Evolutionary conservation across 2,797 vertebrate genomes (phyloP).

Genomic region (Neoniphon sammara): DNA sequence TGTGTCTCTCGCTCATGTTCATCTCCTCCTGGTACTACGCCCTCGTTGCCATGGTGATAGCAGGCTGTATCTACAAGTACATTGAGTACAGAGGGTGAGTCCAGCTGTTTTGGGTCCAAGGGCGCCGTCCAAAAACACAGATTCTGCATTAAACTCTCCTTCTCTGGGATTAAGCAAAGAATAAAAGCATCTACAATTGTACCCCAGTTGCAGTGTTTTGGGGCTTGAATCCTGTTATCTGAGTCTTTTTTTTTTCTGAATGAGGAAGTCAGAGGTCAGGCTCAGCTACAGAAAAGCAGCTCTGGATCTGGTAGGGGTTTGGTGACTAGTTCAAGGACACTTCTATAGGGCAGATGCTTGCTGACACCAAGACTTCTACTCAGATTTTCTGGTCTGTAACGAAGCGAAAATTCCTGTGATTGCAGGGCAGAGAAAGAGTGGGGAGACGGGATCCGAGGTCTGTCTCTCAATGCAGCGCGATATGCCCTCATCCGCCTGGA

Average conservation of each 20-base stretch:
- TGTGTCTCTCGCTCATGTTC: slow-evolving; percentile 97
- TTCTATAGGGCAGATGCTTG: too few species aligned
- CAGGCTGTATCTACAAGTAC: slow-evolving; percentile 97
- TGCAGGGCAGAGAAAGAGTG: slow-evolving; percentile 94
- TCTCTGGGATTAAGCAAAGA: neutral
- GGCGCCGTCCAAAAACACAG: neutral
- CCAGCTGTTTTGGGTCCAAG: neutral
- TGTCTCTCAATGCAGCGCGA: slow-evolving; percentile 93
- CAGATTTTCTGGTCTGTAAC: too few species aligned
- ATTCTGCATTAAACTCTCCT: neutral
- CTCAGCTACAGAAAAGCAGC: too few species aligned
- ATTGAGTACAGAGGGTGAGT: slow-evolving; percentile 98
- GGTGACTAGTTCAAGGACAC: too few species aligned
- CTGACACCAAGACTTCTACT: too few species aligned
- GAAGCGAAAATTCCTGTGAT: neutral
- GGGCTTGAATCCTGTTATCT: too few species aligned
- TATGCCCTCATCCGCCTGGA: slow-evolving; percentile 93
- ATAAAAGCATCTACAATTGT: neutral
- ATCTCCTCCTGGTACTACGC: slow-evolving; percentile 97
- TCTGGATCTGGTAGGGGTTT: too few species aligned
- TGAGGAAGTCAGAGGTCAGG: too few species aligned
- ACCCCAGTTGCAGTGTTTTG: neutral
- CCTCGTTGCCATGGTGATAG: slow-evolving; percentile 90
- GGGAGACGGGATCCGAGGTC: slow-evolving; percentile 94
- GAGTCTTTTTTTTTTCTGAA: too few species aligned